Percentiles rank a stretch among this genome's conserved stretches.
phyloP scores from a whole-genome alignment of 1,140 invertebrate genomes.

The Drosophila parvula region DNA sequence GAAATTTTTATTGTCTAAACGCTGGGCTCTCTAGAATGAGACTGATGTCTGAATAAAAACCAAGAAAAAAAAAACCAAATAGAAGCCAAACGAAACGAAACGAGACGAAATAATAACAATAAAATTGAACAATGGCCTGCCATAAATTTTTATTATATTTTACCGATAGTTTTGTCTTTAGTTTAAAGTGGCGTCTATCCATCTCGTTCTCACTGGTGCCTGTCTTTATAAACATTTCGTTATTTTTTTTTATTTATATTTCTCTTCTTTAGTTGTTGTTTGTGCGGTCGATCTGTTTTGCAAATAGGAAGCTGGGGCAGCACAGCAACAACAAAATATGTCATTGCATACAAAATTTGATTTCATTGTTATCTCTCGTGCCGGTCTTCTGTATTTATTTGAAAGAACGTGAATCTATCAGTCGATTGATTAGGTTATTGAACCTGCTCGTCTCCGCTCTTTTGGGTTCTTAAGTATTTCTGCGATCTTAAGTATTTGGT shows the following conservation, averaged over 20 bases:
- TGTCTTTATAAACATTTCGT: not conserved
- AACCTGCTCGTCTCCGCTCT: conserved; percentile 5
- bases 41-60: conserved; percentile 28
- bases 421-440: conserved; percentile 50
- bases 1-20: conserved; percentile 52
- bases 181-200: conserved; percentile 49
- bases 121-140: conserved; percentile 67
- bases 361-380: conserved; percentile 38
- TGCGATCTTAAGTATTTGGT: too few species aligned
- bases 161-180: conserved; percentile 62
- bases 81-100: conserved; percentile 3
- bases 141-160: conserved; percentile 78
- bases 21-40: conserved; percentile 26
- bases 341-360: conserved; percentile 62
- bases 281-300: conserved; percentile 40
- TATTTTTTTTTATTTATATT: conserved; percentile 17
- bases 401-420: conserved; percentile 38
- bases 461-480: not conserved
- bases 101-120: conserved; percentile 70
- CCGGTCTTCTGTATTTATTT: conserved; percentile 28
- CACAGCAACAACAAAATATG: conserved; percentile 33
- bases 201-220: conserved; percentile 33
- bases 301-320: conserved; percentile 33
- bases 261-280: not conserved
- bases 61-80: conserved; percentile 2